Percentiles rank a stretch among this genome's conserved stretches.
phyloP scores from a whole-genome alignment of 2,888 invertebrate genomes.

The Netelia melanura region DNA sequence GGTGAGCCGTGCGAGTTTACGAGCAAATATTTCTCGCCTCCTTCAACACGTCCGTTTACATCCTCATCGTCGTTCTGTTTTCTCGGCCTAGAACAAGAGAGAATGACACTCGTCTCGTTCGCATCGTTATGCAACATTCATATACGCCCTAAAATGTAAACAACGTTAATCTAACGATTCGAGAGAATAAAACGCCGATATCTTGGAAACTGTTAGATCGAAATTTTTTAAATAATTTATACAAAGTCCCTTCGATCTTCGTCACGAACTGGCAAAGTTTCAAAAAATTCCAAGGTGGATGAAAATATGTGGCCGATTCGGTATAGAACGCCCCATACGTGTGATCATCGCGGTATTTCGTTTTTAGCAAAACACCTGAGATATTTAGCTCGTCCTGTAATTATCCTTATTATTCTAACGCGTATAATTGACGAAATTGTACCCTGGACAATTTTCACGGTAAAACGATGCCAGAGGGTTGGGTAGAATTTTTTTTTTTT shows the following conservation, averaged over 20 bases:
- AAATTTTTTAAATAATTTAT: too few relatives aligned
- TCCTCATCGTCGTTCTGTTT: conserved; percentile 33
- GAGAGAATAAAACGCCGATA: too few relatives aligned
- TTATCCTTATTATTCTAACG: conserved; percentile 9
- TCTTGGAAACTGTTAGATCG: too few relatives aligned
- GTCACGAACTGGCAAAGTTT: too few relatives aligned
- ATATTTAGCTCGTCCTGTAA: conserved; percentile 19
- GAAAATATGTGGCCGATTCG: too few relatives aligned
- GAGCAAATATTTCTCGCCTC: conserved; percentile 55
- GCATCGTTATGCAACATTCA: conserved; percentile 14
- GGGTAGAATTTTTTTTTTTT: background rate
- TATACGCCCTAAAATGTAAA: background rate
- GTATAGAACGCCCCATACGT: too few relatives aligned
- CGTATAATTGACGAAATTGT: conserved; percentile 20
- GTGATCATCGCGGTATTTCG: background rate
- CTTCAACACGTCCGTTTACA: background rate
- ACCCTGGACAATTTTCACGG: conserved; percentile 10
- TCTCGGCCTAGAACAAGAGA: background rate
- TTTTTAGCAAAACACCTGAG: conserved; percentile 6
- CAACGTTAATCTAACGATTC: background rate
- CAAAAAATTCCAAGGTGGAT: too few relatives aligned
- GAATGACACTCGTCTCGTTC: conserved; percentile 13
- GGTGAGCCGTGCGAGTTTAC: conserved; percentile 47
- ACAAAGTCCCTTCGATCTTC: too few relatives aligned
- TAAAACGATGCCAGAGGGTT: conserved; percentile 11